Evolutionary conservation across 1,140 invertebrate species (phyloP).

Genomic region (Sinella curviseta): DNA sequence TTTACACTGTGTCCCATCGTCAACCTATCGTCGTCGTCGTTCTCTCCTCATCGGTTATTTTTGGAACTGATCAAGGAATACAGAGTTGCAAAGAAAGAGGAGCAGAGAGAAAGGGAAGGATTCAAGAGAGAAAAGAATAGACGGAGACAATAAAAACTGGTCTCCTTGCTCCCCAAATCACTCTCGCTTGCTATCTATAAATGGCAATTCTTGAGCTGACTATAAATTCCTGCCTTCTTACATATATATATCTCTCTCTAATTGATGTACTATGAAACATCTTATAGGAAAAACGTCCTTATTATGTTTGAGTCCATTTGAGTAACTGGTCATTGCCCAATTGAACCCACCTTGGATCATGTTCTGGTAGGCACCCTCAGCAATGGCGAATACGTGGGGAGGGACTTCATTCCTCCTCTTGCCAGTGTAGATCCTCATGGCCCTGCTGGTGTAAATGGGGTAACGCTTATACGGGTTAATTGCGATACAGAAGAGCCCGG

Average conservation of each 20-base stretch:
- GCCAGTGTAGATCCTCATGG: constrained; percentile 95
- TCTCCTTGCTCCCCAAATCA: neutral
- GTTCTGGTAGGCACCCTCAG: constrained; percentile 98
- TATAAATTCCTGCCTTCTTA: neutral
- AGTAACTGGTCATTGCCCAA: no score
- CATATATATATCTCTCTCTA: neutral
- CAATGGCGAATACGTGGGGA: constrained; percentile 99
- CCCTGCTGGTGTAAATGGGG: constrained; percentile 95
- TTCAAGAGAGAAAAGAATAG: no score
- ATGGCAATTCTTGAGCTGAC: neutral
- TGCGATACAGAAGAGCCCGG: constrained; percentile 65
- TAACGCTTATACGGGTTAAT: constrained; percentile 99
- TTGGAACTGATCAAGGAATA: neutral
- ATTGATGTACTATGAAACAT: no score
- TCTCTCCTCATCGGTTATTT: neutral
- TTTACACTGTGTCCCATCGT: no score
- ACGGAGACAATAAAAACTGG: neutral
- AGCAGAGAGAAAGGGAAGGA: no score
- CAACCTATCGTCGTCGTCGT: no score
- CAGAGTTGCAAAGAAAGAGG: no score
- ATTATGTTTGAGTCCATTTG: no score
- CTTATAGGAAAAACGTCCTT: no score
- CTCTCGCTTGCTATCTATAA: neutral
- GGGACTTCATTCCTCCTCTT: constrained; percentile 99
- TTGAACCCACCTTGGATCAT: constrained; percentile 88